phyloP scores from a whole-genome alignment of 2,113 vertebrate species.

The Scomber scombrus region DNA sequence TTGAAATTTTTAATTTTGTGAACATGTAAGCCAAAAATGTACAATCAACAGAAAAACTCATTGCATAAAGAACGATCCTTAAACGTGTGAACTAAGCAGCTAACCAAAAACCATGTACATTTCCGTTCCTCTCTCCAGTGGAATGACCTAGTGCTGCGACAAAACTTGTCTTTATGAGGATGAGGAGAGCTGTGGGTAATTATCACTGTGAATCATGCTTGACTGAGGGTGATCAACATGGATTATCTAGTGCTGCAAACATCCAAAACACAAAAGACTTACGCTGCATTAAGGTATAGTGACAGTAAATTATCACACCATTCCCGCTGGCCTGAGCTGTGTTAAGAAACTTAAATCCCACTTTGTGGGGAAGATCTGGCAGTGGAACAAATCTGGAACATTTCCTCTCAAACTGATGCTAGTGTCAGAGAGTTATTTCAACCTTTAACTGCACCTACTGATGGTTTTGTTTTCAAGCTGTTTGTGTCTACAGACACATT shows the following conservation, averaged over 20 bases:
- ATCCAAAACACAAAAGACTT: background rate
- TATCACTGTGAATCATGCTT: conserved; percentile 1
- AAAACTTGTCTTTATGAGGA: conserved; percentile 5
- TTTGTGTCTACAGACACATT: background rate
- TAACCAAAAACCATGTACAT: background rate
- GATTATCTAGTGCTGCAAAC: background rate
- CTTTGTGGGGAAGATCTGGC: background rate
- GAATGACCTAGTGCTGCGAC: conserved; percentile 44
- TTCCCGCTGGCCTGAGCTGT: background rate
- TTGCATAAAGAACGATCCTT: conserved; percentile 5
- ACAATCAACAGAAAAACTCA: conserved; percentile 6
- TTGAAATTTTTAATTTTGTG: conserved; percentile 4
- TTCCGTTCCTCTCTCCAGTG: conserved; percentile 34
- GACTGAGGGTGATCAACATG: background rate
- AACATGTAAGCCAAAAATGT: conserved; percentile 8
- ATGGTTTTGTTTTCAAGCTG: background rate
- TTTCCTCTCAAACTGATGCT: background rate
- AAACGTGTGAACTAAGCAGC: conserved; percentile 24
- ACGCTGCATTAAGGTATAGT: background rate
- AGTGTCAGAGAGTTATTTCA: background rate
- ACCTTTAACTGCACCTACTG: background rate
- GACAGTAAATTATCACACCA: background rate
- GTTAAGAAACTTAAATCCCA: background rate
- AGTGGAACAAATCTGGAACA: background rate
- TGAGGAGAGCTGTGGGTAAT: conserved; percentile 12